Evolutionary conservation across 2,797 vertebrate species (phyloP), one percentile per base, ranked within the genome.

Genomic region (Sebastes minor): DNA sequence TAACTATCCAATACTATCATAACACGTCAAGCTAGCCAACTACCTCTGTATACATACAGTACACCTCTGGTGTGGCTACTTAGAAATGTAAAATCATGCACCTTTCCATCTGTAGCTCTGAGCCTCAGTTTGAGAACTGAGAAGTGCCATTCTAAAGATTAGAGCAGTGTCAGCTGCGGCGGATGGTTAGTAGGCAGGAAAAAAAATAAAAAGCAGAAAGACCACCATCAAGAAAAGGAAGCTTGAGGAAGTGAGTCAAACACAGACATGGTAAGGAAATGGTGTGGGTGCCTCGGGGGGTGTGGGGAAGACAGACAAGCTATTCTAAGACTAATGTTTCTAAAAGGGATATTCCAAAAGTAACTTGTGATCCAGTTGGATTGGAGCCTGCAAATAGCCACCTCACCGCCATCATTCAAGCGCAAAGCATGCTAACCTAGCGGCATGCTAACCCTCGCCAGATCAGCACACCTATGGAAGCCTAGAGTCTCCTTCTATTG

Each of bases 121-220:
- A 83, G 84, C 80, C 88, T 94, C 94, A 85, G 68, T 90, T 80
- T 94, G 90, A 91, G 86, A 87, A 89, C 82, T 91, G 88, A 92
- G 86, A 67, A 92, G 88, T 53, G 87, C 64, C 61, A 90, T 85
- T 95, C 63, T 94, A 94, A 95, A 82, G 89, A 82, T 93, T 78
- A 93, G 88, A 90, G 86, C 87, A 92, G 56, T 85, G 87, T 95
- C 93, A 95, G 90, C 95, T 95, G 95, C 74, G 90, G 90, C 71
- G 33, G 80, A 92, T 71, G 76, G 92, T 94, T 92, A 91, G 88
- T 90, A 67, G 88, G 80, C 38, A 89, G 52, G 76, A 85, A 85
- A 88, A 30, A 91, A 79, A 82, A 84, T 71, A 84, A 87, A 90
- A 88, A 91, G 69, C 74, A 89, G 42, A 86, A 84, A 72, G 32